Evolutionary conservation across 2,797 vertebrate species (phyloP).

Genomic region (Danio choprae): DNA sequence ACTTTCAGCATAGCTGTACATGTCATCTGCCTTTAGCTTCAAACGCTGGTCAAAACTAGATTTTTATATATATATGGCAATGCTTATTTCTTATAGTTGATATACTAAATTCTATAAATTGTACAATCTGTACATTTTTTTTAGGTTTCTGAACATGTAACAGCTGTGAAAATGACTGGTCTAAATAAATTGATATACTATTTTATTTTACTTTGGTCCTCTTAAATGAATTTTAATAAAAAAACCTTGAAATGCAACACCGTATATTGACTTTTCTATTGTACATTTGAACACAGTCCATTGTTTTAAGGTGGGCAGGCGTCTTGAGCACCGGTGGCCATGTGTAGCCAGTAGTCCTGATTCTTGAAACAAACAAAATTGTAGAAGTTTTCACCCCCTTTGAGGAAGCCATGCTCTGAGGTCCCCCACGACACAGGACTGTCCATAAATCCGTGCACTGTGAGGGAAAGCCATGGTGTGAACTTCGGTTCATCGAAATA

Average conservation of each 20-base stretch:
- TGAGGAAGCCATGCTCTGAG: constrained; percentile 84
- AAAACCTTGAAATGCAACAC: constrained; percentile 12
- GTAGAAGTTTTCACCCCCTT: constrained; percentile 91
- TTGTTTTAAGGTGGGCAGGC: constrained; percentile 80
- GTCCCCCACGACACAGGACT: constrained; percentile 88
- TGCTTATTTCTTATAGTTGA: constrained; percentile 85
- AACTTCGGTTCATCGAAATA: constrained; percentile 81
- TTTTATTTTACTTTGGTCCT: background rate
- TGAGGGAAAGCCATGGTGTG: constrained; percentile 82
- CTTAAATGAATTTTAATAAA: constrained; percentile 14
- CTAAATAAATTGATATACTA: constrained; percentile 72
- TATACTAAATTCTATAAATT: constrained; percentile 69
- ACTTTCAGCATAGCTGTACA: constrained; percentile 21
- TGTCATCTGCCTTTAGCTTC: constrained; percentile 5
- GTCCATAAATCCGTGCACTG: constrained; percentile 90
- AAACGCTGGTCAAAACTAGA: constrained; percentile 30
- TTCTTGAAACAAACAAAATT: constrained; percentile 87
- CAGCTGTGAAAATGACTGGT: constrained; percentile 82
- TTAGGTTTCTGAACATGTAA: constrained; percentile 82
- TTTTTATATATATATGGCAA: constrained; percentile 67
- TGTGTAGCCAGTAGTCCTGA: constrained; percentile 87
- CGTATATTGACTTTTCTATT: background rate
- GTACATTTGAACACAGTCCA: background rate
- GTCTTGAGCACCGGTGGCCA: constrained; percentile 84
- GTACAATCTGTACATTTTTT: constrained; percentile 91